Conservation (phyloP, 2,113 vertebrate species). For the Tachuris rubrigastra region DNA sequence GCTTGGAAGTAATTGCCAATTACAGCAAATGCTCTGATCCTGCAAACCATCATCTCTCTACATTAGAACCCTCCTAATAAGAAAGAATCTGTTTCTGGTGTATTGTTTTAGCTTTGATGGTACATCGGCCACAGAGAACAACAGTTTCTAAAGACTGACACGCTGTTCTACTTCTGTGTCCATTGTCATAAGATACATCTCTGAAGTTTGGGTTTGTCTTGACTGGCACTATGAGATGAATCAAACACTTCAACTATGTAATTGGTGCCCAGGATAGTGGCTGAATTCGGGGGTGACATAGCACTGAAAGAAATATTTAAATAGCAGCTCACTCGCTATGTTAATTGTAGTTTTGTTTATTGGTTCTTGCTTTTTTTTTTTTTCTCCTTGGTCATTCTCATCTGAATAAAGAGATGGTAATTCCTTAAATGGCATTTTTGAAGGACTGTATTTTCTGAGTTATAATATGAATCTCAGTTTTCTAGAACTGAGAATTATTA, state of each 20-base stretch:
- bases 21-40: background rate
- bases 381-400: background rate
- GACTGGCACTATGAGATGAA: background rate
- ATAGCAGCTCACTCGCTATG: background rate
- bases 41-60: background rate
- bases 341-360: background rate
- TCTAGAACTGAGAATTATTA: background rate
- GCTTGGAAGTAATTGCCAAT: background rate
- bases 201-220: background rate
- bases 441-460: background rate
- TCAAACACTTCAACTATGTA: background rate
- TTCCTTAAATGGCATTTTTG: background rate
- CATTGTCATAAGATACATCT: background rate
- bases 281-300: background rate
- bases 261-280: background rate
- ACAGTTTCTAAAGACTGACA: background rate
- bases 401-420: background rate
- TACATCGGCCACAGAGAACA: background rate
- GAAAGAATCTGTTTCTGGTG: background rate
- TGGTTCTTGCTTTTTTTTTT: constrained; percentile 12
- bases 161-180: background rate
- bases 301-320: background rate
- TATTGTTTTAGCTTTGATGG: background rate
- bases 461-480: background rate
- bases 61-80: background rate